Evolutionary conservation across 2,113 vertebrate genomes (phyloP).

Genomic region (Takifugu flavidus): DNA sequence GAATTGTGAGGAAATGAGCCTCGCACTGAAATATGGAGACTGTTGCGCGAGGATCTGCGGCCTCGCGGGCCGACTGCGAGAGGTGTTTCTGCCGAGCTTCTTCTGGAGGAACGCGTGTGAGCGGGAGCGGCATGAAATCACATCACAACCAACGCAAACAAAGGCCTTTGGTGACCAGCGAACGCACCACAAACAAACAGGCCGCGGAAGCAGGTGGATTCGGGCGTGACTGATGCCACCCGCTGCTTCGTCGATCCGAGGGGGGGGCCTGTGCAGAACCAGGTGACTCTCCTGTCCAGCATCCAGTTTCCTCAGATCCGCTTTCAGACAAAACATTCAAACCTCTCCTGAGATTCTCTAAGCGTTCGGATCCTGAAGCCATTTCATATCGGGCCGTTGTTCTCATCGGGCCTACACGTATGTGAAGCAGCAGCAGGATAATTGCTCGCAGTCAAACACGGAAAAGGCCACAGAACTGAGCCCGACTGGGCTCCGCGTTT

Average conservation of each 20-base stretch:
- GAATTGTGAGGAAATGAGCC: no score
- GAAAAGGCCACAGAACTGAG: background rate
- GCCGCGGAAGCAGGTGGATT: slow-evolving; percentile 32
- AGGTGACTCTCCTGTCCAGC: slow-evolving; percentile 18
- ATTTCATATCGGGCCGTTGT: slow-evolving; percentile 7
- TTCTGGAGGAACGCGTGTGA: background rate
- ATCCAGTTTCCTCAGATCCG: no score
- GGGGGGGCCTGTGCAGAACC: background rate
- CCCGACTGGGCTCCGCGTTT: slow-evolving; percentile 4
- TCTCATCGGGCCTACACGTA: slow-evolving; percentile 6
- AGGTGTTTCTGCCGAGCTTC: background rate
- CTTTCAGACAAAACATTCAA: no score
- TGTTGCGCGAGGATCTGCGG: no score
- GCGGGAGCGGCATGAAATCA: slow-evolving; percentile 17
- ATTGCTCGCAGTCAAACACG: slow-evolving; percentile 13
- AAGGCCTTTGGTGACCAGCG: slow-evolving; percentile 19
- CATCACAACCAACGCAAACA: slow-evolving; percentile 35
- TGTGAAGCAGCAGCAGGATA: slow-evolving; percentile 20
- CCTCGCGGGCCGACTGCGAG: background rate
- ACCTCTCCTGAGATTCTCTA: background rate
- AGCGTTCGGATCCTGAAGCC: background rate
- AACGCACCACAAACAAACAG: slow-evolving; percentile 21
- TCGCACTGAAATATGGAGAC: no score
- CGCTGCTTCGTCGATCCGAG: background rate
- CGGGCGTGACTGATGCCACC: slow-evolving; percentile 44